Conservation (phyloP, 2,113 vertebrate species). For the Oriolus oriolus region DNA sequence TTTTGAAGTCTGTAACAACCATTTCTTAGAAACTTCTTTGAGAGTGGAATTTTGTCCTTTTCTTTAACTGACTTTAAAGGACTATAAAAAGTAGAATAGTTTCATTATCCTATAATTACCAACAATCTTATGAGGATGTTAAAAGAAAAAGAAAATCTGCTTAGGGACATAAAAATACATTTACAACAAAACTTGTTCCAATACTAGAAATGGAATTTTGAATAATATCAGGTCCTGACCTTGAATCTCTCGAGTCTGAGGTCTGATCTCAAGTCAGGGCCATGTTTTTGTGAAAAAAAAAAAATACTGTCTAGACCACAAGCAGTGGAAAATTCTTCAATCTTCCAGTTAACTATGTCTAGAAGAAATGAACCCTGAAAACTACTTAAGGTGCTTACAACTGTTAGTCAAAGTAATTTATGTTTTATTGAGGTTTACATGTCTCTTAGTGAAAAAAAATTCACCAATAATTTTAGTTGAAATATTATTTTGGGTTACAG, state of each 20-base stretch:
- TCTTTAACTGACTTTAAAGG: neutral
- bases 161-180: neutral
- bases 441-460: neutral
- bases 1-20: neutral
- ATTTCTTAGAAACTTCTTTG: neutral
- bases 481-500: neutral
- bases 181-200: neutral
- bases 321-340: neutral
- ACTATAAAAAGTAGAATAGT: neutral
- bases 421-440: neutral
- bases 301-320: neutral
- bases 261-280: neutral
- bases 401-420: neutral
- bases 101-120: neutral
- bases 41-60: neutral
- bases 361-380: conserved; percentile 7
- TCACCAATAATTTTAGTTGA: neutral
- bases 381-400: neutral
- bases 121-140: neutral
- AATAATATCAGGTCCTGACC: neutral
- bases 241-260: neutral
- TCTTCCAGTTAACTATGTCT: neutral
- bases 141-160: neutral
- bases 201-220: neutral
- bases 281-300: neutral